A percentile compares a stretch with the other conserved stretches of the same genome.
Conservation (phyloP, 2,113 vertebrate genomes). For the Hiodon tergisus region DNA sequence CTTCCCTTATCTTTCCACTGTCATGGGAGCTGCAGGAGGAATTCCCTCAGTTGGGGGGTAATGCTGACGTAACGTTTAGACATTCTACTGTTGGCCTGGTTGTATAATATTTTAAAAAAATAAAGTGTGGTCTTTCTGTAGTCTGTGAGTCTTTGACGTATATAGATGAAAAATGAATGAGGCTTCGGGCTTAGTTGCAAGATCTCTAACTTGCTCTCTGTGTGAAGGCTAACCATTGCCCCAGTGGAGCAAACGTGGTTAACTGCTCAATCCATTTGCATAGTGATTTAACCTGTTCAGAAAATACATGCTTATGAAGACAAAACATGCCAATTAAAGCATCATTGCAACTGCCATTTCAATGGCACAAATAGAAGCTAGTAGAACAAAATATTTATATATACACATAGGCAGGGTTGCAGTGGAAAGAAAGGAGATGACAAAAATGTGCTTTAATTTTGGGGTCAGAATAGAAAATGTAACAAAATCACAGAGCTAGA, state of each 20-base stretch:
- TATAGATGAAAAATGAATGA: background rate
- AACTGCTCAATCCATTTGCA: background rate
- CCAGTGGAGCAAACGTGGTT: background rate
- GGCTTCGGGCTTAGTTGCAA: background rate
- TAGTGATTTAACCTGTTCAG: background rate
- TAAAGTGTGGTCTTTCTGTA: background rate
- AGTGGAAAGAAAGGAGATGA: too few relatives aligned
- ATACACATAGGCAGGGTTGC: too few relatives aligned
- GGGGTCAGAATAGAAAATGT: too few relatives aligned
- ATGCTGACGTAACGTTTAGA: background rate
- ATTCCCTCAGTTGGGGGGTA: background rate
- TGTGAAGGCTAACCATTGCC: conserved; percentile 8
- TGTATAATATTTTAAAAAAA: background rate
- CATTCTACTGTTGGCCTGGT: background rate
- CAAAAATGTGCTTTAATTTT: too few relatives aligned
- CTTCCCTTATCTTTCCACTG: conserved; percentile 20
- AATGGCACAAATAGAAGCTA: too few relatives aligned
- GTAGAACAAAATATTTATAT: too few relatives aligned
- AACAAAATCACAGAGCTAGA: too few relatives aligned
- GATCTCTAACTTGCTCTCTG: background rate
- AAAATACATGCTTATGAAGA: background rate
- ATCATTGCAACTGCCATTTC: too few relatives aligned
- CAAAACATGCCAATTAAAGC: too few relatives aligned
- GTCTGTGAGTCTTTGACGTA: conserved; percentile 6
- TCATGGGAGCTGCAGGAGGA: background rate